These are phyloP conservation scores for Gymnothorax reevesii DNA, from an alignment of 2,797 vertebrate genomes.

Conservation along the genomic window DNA sequence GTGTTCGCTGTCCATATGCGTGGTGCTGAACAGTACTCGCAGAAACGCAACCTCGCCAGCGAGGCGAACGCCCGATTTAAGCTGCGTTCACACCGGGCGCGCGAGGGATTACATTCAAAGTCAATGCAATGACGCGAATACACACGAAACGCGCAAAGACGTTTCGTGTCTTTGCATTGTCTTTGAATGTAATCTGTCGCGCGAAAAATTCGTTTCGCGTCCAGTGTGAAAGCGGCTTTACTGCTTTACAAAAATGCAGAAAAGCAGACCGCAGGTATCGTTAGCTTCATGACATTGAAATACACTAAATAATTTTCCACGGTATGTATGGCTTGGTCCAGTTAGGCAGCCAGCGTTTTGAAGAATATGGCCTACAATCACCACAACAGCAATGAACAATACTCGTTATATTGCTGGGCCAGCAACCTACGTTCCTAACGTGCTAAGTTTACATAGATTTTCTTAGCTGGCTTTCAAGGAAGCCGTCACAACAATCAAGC, in stretches of 20 bases:
- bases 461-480: background rate
- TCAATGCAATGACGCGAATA: no score
- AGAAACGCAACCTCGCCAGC: background rate
- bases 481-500: background rate
- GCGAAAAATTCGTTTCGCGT: no score
- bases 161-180: no score
- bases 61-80: background rate
- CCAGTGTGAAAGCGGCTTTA: no score
- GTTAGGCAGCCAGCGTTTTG: background rate
- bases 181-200: no score
- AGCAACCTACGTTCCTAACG: no score
- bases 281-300: background rate
- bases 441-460: background rate
- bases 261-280: background rate
- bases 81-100: no score
- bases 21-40: background rate
- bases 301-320: background rate
- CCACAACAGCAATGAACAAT: background rate
- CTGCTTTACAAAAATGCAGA: background rate
- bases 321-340: background rate
- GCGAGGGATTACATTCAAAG: no score
- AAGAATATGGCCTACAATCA: background rate
- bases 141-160: no score
- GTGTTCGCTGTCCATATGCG: slow-evolving; percentile 14
- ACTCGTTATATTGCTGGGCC: background rate